Evolutionary conservation across 2,797 vertebrate genomes (phyloP).

Genomic region (Coilia nasus): DNA sequence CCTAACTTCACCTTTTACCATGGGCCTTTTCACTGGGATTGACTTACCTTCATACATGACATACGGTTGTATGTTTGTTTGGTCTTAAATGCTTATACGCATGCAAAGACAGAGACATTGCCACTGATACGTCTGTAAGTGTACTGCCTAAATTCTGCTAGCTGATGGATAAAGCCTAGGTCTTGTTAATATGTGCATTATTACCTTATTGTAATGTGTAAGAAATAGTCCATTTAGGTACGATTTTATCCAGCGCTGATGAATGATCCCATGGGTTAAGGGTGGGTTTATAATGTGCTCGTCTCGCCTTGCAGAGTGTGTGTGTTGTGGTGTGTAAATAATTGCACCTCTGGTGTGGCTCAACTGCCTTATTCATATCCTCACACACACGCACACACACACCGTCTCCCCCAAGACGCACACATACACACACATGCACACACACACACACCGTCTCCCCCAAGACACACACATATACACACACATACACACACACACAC

Average conservation of each 20-base stretch:
- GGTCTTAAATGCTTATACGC: background rate
- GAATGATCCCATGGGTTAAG: slow-evolving; percentile 7
- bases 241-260: background rate
- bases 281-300: background rate
- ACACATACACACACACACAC: slow-evolving; percentile 4
- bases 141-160: too few relatives aligned
- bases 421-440: background rate
- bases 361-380: background rate
- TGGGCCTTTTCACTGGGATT: too few relatives aligned
- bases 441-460: background rate
- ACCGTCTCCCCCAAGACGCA: background rate
- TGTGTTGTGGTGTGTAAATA: background rate
- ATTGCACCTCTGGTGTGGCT: background rate
- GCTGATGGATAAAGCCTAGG: background rate
- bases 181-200: background rate
- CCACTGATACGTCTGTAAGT: background rate
- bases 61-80: background rate
- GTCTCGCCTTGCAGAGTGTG: background rate
- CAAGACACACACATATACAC: background rate
- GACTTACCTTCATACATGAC: background rate
- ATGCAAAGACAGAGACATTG: background rate
- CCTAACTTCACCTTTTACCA: too few relatives aligned
- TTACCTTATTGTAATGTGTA: background rate
- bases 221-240: background rate
- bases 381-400: background rate